Base-by-base conservation (phyloP, 37 sponge, comb jelly and placozoan genomes). In the Axinella damicornis region DNA sequence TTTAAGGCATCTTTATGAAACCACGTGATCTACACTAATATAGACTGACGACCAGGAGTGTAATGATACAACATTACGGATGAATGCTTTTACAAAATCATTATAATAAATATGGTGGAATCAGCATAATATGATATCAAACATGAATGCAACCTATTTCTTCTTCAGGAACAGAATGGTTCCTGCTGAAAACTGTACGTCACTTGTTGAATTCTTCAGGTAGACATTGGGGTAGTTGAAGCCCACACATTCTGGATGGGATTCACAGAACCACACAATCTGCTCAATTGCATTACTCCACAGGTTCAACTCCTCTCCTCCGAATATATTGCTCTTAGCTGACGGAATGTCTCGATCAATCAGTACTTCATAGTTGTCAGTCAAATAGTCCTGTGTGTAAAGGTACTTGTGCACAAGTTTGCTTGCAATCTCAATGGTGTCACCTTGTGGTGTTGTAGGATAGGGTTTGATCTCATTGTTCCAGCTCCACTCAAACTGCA, bases 171-270 rank as follows among this genome's bases (percentile, higher is more conserved):
- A 81, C 11, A 81, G 56, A 6, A 32, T 35, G 20, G 33, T 54
- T 14, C 82, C 82, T 33, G 40, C 36, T 2, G 37, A 53, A 17
- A 5, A 4, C 12, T 57, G 18, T 18, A 5, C 14, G 34, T 52
- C 27, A 27, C 36, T 13, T 2, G 30, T 46, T 12, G 72, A 81
- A 21, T 30, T 81, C 72, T 70, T 69, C 38, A 81, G 25, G n/a
- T n/a, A n/a, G 36, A 22, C 9, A 12, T 82, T 81, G 0, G 60
- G 21, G 36, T 65, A 65, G 41, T n/a, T 87, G 67, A 87, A 92
- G 0, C 92, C 92, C 0, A 34, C 76, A 83, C 92, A 92, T 27
- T 55, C 53, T 22, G 88, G 72, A 28, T 87, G 78, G 25, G 70
- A 14, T 4, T 87, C 65, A 52, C 92, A 92, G 11, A 92, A 69